A percentile compares a stretch with the other conserved stretches of the same genome.
Evolutionary conservation across 2,797 vertebrate species (phyloP).

Genomic region (Botia kubotai): DNA sequence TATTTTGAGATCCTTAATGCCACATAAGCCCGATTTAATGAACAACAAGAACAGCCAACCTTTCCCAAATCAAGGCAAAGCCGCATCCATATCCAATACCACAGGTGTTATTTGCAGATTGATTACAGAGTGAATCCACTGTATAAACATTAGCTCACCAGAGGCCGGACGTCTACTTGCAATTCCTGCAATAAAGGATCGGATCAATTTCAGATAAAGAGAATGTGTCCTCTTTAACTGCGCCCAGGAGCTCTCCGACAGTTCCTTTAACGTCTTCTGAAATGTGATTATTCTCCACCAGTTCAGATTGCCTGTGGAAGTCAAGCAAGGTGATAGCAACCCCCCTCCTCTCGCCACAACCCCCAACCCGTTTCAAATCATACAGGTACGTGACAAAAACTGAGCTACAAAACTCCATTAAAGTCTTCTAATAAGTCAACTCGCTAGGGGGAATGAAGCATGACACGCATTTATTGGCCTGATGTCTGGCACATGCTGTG

Average conservation of each 20-base stretch:
- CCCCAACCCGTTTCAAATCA: conserved; percentile 24
- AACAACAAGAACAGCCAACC: conserved; percentile 47
- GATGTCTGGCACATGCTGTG: conserved; percentile 35
- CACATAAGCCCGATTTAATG: conserved; percentile 51
- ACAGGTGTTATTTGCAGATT: conserved; percentile 42
- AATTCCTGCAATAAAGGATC: conserved; percentile 51
- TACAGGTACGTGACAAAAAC: conserved; percentile 27
- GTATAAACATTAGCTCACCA: conserved; percentile 48
- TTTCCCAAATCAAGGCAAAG: conserved; percentile 44
- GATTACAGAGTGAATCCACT: conserved; percentile 34
- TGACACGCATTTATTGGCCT: conserved; percentile 46
- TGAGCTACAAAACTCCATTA: conserved; percentile 44
- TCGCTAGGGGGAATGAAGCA: conserved; percentile 39
- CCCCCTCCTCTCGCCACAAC: background rate
- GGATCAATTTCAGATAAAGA: conserved; percentile 57
- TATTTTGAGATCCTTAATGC: conserved; percentile 39
- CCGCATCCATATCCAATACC: conserved; percentile 40
- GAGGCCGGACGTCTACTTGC: conserved; percentile 3
- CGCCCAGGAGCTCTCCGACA: conserved; percentile 37
- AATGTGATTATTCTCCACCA: conserved; percentile 46
- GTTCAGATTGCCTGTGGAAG: conserved; percentile 35
- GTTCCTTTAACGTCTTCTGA: conserved; percentile 31
- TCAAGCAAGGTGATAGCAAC: conserved; percentile 34
- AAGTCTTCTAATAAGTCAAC: conserved; percentile 37
- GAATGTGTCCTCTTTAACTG: conserved; percentile 31